A percentile compares a stretch with the other conserved stretches of the same genome.
phyloP scores from a whole-genome alignment of 2,888 invertebrate species.

The Latrodectus elegans region DNA sequence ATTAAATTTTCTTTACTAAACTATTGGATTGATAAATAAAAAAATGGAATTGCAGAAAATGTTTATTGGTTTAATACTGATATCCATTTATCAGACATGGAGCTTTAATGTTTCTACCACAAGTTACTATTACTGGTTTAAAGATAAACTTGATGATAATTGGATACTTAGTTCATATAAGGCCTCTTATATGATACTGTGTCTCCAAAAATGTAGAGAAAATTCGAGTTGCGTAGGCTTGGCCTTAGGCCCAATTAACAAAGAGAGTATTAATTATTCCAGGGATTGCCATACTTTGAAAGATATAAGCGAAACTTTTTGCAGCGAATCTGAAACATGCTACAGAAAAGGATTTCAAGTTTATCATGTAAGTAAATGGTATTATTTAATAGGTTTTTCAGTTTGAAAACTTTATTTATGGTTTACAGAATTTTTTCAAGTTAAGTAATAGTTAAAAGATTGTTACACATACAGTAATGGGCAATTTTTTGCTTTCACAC shows the following conservation, averaged over 20 bases:
- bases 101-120: background rate
- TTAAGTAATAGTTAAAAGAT: too few relatives aligned
- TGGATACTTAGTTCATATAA: background rate
- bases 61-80: too few relatives aligned
- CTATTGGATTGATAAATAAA: too few relatives aligned
- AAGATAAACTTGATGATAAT: background rate
- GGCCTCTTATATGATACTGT: background rate
- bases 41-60: too few relatives aligned
- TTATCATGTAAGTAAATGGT: background rate
- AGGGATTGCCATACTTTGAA: conserved; percentile 5
- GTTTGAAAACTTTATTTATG: too few relatives aligned
- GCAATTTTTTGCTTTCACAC: too few relatives aligned
- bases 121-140: background rate
- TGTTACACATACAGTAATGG: too few relatives aligned
- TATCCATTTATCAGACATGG: background rate
- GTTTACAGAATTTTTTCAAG: too few relatives aligned
- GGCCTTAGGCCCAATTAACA: background rate
- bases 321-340: background rate
- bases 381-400: too few relatives aligned
- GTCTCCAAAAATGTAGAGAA: background rate
- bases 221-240: background rate
- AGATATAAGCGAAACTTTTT: background rate
- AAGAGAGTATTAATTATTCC: background rate
- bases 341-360: background rate
- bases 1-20: too few relatives aligned